Evolutionary conservation across 1,140 invertebrate species (phyloP), one percentile per base, ranked within the genome.

Genomic region (Drosophila murphyi): DNA sequence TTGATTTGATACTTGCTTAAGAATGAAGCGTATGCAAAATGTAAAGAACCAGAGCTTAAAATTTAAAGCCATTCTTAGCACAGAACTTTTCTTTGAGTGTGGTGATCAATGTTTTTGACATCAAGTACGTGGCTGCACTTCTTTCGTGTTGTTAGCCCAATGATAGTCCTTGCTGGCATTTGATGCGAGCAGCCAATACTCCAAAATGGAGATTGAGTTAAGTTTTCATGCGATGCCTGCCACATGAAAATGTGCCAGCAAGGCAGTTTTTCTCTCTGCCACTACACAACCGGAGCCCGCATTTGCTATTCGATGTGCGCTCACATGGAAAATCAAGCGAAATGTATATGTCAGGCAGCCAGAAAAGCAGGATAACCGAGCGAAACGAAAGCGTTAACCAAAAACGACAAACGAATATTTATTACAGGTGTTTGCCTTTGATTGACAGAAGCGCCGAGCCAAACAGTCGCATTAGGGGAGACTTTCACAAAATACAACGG

Each of bases 391-490:
- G 59, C 67, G 70, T 71, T 69, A 77, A 62, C 77, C 69, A 81
- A 77, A 78, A 81, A 87, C 85, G 83, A 77, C 85, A 87, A 89
- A 89, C 85, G 85, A 89, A 89, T 87, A 87, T 88, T 89, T 87
- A 87, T 87, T 87, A 87, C 83, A 87, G 83, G 83, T 87, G 83
- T 87, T 87, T 87, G 83, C 83, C 80, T 87, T 83, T 89, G 83
- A 87, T 76, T 87, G 83, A 89, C 83, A 88, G 83, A 52, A 73
- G 70, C 37, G 52, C 39, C 48, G 39, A 74, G 65, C 45, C 50
- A 63, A 63, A 71, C 68, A 78, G 64, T 48, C 75, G 65, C 76
- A 86, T 80, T 76, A 78, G 57, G 57, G 72, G 48, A 55, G 48
- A 20, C 43, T 63, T 31, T 20, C 41, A 41, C 29, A 8, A 47